These are phyloP conservation scores for Hydractinia symbiolongicarpus DNA, from an alignment of 30 jellyfish, hydroid and myxozoan species.

Conservation along the genomic window DNA sequence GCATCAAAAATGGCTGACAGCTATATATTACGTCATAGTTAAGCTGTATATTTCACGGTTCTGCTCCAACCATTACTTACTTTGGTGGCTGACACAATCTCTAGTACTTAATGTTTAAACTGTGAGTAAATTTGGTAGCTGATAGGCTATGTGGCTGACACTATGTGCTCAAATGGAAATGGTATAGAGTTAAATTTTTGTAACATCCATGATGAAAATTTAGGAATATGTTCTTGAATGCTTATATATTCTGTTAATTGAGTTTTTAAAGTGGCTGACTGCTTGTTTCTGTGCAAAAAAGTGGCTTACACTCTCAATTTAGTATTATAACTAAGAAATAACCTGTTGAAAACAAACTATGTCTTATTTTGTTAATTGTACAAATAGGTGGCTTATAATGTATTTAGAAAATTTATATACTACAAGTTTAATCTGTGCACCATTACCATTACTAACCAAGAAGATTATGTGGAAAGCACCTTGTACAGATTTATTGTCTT, in stretches of 20 bases:
- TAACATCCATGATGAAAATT: background rate
- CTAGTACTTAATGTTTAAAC: background rate
- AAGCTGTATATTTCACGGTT: background rate
- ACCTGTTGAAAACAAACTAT: too few species aligned
- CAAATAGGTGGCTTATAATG: too few species aligned
- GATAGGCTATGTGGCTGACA: conserved; percentile 3
- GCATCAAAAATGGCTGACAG: conserved; percentile 6
- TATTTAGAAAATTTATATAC: too few species aligned
- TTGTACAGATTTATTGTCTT: too few species aligned
- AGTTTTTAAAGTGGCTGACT: background rate
- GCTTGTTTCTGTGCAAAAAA: background rate
- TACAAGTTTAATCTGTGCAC: too few species aligned
- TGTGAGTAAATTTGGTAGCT: background rate
- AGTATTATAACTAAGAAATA: too few species aligned
- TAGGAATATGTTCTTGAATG: background rate
- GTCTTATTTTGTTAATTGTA: too few species aligned
- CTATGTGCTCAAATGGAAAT: background rate
- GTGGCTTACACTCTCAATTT: background rate
- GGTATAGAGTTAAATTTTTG: background rate
- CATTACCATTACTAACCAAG: too few species aligned
- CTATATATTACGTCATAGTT: conserved; percentile 5
- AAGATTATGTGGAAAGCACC: too few species aligned
- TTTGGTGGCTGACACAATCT: conserved; percentile 7
- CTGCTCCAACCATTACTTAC: background rate
- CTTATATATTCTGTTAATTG: background rate